Conservation (phyloP, 2,113 vertebrate species). For the Toxostoma redivivum region DNA sequence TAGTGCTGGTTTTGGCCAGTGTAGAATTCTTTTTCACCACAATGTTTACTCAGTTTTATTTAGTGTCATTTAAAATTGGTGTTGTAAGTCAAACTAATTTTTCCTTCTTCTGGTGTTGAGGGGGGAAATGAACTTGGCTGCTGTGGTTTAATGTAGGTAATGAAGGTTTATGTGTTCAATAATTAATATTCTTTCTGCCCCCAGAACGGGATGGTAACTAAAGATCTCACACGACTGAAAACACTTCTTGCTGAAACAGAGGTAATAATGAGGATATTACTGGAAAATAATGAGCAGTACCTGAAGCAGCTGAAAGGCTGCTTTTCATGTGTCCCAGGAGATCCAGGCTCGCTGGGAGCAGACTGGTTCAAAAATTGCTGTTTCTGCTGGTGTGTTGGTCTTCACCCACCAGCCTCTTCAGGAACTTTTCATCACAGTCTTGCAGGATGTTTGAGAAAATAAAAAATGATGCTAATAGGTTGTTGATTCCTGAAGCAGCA, state of each 20-base stretch:
- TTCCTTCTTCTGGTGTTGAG: background rate
- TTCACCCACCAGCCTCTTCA: background rate
- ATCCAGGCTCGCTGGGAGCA: background rate
- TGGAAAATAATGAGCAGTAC: background rate
- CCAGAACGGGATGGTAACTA: conserved; percentile 95
- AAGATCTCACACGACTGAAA: conserved; percentile 94
- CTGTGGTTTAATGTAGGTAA: background rate
- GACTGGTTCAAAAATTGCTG: background rate
- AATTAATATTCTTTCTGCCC: background rate
- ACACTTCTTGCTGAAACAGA: conserved; percentile 93
- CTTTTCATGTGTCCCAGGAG: background rate
- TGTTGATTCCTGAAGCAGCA: background rate
- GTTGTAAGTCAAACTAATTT: background rate
- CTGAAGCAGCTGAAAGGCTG: background rate
- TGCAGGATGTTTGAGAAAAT: background rate
- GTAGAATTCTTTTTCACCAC: background rate
- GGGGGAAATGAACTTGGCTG: background rate
- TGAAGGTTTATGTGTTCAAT: background rate
- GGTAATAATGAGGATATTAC: conserved; percentile 71
- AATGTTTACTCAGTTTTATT: background rate
- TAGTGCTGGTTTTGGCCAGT: background rate
- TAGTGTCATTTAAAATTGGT: background rate
- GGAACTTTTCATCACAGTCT: background rate
- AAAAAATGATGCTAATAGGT: background rate
- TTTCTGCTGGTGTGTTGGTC: background rate